Evolutionary conservation across 2,888 invertebrate genomes (phyloP), one percentile per base, ranked within the genome.

Genomic region (Caenorhabditis sp.): DNA sequence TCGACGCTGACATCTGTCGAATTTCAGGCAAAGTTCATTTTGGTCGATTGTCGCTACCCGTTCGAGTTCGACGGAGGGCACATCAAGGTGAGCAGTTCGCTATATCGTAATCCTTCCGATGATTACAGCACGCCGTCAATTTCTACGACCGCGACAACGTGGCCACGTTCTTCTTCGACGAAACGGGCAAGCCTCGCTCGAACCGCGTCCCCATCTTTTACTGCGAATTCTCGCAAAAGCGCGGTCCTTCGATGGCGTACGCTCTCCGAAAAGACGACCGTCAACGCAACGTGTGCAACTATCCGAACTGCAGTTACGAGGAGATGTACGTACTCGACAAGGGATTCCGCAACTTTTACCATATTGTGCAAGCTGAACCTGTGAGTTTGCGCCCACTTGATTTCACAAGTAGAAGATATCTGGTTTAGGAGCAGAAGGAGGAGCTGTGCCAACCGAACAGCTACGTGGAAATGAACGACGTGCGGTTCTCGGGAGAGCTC

Each of bases 141-240:
- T 26, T 65, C 32, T 81, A 48, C 43, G 66, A 81, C 24, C 75
- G 74, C 0, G 30, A 48, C 13, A 11, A 41, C 5, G 78, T 68
- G 20, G 24, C 30, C 5, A 13, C 48, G 1, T n/a, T 76, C 8
- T 79, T 81, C 46, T 81, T 61, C 61, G 27, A 65, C 11, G 15
- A 50, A 7, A 15, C 58, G 2, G 41, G 43, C 3, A 24, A 6
- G 4, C 17, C 37, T 2, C 27, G 13, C 15, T 46, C 45, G n/a
- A 24, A 30, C 5, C 41, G 50, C 24, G 75, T 76, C n/a, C 81
- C 78, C 2, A 81, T 81, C 15, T 81, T 81, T 48, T 81, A 81
- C 62, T 81, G 99, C 90, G 98, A 99, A 90, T 99, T 96, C 91
- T 96, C 96, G 0, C 93, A 95, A 65, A 95, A 97, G 90, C 92